phyloP scores from a whole-genome alignment of 2,888 invertebrate species.

The Coleophora flavipennella region DNA sequence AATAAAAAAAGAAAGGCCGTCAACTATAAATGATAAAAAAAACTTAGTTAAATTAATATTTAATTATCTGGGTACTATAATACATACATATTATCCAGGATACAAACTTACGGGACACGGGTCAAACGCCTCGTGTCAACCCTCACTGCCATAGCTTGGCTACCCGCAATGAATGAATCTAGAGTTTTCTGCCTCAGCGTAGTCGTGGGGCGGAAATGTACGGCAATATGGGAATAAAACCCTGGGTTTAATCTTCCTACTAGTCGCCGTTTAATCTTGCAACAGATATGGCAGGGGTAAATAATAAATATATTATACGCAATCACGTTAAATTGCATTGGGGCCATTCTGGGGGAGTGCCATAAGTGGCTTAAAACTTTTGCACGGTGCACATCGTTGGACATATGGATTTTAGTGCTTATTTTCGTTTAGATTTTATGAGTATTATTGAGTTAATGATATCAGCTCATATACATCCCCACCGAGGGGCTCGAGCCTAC shows the following conservation, averaged over 20 bases:
- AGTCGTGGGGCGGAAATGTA: slow-evolving; percentile 56
- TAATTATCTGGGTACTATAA: too few species aligned
- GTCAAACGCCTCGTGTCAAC: slow-evolving; percentile 28
- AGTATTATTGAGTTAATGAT: too few species aligned
- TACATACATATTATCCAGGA: too few species aligned
- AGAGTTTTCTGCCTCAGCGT: slow-evolving; percentile 59
- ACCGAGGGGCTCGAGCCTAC: too few species aligned
- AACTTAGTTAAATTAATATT: too few species aligned
- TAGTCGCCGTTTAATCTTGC: slow-evolving; percentile 66
- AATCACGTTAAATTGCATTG: slow-evolving; percentile 57
- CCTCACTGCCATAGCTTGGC: slow-evolving; percentile 43
- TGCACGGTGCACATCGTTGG: background rate
- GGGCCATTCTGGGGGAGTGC: slow-evolving; percentile 21
- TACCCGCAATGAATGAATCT: slow-evolving; percentile 68
- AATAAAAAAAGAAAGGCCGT: too few species aligned
- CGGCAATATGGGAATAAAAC: slow-evolving; percentile 66
- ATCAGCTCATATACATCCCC: too few species aligned
- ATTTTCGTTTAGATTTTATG: too few species aligned
- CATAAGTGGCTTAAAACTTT: slow-evolving; percentile 10
- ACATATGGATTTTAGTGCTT: too few species aligned
- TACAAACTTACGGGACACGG: slow-evolving; percentile 10
- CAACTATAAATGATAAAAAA: too few species aligned
- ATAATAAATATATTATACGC: slow-evolving; percentile 63
- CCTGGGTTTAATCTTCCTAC: slow-evolving; percentile 66
- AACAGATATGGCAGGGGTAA: slow-evolving; percentile 59